Evolutionary conservation across 2,888 invertebrate genomes (phyloP).

Genomic region (Chironomus riparius): DNA sequence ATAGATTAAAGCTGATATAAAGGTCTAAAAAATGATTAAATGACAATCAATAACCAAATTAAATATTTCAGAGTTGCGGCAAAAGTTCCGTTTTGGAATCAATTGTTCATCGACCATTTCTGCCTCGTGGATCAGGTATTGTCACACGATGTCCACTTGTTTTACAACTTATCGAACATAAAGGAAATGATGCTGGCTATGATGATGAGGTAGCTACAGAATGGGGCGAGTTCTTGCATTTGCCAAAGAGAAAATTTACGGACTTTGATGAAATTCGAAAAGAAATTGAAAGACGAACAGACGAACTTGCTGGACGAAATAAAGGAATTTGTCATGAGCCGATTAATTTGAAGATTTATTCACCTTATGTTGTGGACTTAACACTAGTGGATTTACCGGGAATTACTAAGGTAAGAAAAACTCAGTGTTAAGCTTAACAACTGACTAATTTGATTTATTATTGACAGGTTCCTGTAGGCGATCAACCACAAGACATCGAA

Average conservation of each 20-base stretch:
- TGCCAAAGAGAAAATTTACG: slow-evolving; percentile 64
- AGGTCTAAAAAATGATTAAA: too few relatives aligned
- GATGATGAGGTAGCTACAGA: slow-evolving; percentile 85
- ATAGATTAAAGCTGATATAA: too few relatives aligned
- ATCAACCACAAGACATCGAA: slow-evolving; percentile 98
- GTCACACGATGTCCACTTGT: slow-evolving; percentile 93
- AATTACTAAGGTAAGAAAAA: slow-evolving; percentile 77
- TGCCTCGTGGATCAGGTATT: slow-evolving; percentile 94
- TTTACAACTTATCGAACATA: slow-evolving; percentile 85
- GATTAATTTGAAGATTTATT: slow-evolving; percentile 93
- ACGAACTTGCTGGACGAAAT: slow-evolving; percentile 98
- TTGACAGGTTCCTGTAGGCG: slow-evolving; percentile 74
- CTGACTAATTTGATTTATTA: too few relatives aligned
- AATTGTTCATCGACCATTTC: slow-evolving; percentile 91
- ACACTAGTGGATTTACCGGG: slow-evolving; percentile 97
- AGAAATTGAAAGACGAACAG: slow-evolving; percentile 95
- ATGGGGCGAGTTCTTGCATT: slow-evolving; percentile 95
- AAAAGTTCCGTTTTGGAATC: slow-evolving; percentile 99
- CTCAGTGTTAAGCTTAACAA: too few relatives aligned
- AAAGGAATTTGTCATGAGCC: slow-evolving; percentile 90
- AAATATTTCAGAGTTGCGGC: slow-evolving; percentile 76
- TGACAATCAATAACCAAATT: slow-evolving; percentile 30
- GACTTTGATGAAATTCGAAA: slow-evolving; percentile 83
- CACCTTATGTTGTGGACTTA: slow-evolving; percentile 83
- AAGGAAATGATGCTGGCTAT: slow-evolving; percentile 79